These are phyloP conservation scores for Pipa parva DNA, from an alignment of 2,113 vertebrate genomes.

Conservation along the genomic window DNA sequence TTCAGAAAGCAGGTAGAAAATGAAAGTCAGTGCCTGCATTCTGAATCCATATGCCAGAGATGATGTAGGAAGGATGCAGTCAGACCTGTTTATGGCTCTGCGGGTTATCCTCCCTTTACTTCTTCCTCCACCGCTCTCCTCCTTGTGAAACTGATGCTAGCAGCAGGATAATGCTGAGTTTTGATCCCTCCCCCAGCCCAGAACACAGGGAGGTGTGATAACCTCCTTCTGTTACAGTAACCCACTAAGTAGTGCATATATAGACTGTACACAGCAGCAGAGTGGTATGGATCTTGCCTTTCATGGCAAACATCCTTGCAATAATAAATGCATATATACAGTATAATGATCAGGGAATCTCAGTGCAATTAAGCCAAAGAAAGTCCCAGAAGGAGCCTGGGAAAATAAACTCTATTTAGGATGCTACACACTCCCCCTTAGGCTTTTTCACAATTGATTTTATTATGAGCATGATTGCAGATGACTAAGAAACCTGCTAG, in stretches of 20 bases:
- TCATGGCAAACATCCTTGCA: not conserved
- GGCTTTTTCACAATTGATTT: no score
- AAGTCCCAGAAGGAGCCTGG: no score
- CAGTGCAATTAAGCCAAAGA: no score
- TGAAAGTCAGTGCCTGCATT: not conserved
- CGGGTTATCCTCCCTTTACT: not conserved
- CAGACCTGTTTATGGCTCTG: constrained; percentile 29
- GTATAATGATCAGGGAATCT: not conserved
- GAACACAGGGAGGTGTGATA: constrained; percentile 14
- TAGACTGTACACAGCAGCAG: not conserved
- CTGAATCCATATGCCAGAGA: not conserved
- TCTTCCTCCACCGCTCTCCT: constrained; percentile 5
- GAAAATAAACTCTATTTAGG: no score
- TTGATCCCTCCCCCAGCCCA: constrained; percentile 18
- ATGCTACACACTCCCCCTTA: no score
- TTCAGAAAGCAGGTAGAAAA: not conserved
- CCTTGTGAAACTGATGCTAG: constrained; percentile 26
- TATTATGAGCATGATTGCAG: no score
- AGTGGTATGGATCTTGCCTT: not conserved
- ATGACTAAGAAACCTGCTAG: no score
- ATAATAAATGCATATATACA: not conserved
- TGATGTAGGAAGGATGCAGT: not conserved
- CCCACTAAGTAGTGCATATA: not conserved
- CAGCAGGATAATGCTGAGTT: not conserved
- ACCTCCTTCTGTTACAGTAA: not conserved